Evolutionary conservation across 2,797 vertebrate species (phyloP).

Genomic region (Brachyalestes nurse): DNA sequence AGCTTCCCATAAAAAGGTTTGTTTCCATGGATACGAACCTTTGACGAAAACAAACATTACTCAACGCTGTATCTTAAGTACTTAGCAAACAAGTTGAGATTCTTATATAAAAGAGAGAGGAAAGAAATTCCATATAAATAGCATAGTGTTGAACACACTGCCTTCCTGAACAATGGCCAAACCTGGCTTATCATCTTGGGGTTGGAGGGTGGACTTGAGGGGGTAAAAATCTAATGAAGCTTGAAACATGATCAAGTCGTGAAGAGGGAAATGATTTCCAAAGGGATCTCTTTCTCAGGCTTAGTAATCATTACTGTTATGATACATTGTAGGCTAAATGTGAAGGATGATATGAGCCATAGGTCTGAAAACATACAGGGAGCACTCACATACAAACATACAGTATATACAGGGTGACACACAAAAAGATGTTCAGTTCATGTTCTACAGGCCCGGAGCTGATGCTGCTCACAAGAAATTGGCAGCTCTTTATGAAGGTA

Average conservation of each 20-base stretch:
- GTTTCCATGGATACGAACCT: slow-evolving; percentile 53
- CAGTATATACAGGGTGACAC: slow-evolving; percentile 63
- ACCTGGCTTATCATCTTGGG: slow-evolving; percentile 22
- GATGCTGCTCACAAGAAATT: slow-evolving; percentile 18
- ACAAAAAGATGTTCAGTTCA: slow-evolving; percentile 37
- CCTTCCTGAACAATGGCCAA: slow-evolving; percentile 5
- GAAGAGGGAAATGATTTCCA: slow-evolving; percentile 18
- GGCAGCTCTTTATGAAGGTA: slow-evolving; percentile 47
- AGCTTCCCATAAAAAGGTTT: slow-evolving; percentile 51
- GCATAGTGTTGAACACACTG: background rate
- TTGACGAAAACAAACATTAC: slow-evolving; percentile 56
- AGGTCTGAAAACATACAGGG: slow-evolving; percentile 69
- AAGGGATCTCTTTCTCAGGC: slow-evolving; percentile 8
- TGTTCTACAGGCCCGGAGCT: slow-evolving; percentile 27
- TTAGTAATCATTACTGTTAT: background rate
- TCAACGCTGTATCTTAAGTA: slow-evolving; percentile 37
- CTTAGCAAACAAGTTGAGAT: slow-evolving; percentile 49
- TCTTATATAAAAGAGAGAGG: slow-evolving; percentile 9
- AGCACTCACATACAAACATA: slow-evolving; percentile 55
- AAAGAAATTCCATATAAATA: slow-evolving; percentile 38
- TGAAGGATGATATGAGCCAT: slow-evolving; percentile 66
- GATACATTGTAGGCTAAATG: slow-evolving; percentile 6
- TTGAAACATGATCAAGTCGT: slow-evolving; percentile 38
- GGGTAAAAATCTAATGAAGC: background rate
- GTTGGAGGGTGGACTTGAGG: too few relatives aligned